Conservation (phyloP, 2,113 vertebrate species). For the Dasyurus viverrinus region DNA sequence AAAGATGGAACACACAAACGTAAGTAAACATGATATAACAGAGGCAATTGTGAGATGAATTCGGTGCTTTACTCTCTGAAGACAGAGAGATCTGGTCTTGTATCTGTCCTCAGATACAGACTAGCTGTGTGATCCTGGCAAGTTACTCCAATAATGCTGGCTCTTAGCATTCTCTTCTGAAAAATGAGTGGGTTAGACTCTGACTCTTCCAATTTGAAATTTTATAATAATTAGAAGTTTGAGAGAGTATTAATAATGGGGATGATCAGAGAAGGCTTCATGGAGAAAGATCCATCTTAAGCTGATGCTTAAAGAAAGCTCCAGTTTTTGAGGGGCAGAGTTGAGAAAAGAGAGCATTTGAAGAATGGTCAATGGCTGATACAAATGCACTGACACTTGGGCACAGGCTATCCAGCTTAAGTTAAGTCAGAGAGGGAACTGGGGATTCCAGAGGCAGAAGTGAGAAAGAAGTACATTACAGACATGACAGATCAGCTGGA, state of each 20-base stretch:
- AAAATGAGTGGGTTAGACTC: neutral
- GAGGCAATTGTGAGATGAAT: neutral
- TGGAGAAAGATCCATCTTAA: neutral
- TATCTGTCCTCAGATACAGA: neutral
- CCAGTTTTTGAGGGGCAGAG: neutral
- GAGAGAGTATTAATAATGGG: neutral
- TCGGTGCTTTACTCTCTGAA: neutral
- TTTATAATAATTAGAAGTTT: too few species aligned
- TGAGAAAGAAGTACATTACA: neutral
- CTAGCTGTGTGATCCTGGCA: neutral
- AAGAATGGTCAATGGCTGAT: neutral
- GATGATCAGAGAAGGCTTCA: neutral
- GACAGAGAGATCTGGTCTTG: neutral
- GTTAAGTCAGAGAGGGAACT: neutral
- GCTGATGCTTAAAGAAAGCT: neutral
- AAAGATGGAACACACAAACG: neutral
- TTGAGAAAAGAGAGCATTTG: neutral
- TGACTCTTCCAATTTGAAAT: neutral
- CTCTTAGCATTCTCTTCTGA: neutral
- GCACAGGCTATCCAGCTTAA: neutral
- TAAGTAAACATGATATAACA: neutral
- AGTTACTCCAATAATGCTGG: neutral
- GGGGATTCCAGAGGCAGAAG: neutral
- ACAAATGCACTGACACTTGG: neutral
- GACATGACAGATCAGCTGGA: neutral